phyloP scores from a whole-genome alignment of 2,888 invertebrate genomes.

The Drosophila aldrichi region DNA sequence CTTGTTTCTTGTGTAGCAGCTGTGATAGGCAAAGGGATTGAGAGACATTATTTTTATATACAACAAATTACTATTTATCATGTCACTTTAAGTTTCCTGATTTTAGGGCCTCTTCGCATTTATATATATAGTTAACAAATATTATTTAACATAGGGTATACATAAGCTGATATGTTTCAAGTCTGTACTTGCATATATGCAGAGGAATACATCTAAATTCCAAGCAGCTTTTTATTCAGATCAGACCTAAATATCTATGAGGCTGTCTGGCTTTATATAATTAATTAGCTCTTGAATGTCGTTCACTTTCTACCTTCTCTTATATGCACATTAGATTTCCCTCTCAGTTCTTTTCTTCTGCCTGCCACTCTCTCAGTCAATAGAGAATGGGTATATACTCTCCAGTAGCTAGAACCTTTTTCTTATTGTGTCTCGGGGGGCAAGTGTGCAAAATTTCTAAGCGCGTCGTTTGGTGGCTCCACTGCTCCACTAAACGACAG shows the following conservation, averaged over 20 bases:
- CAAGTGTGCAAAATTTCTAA: slow-evolving; percentile 52
- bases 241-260: neutral
- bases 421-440: slow-evolving; percentile 6
- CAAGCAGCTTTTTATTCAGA: neutral
- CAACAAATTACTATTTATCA: no score
- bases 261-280: neutral
- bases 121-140: no score
- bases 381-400: neutral
- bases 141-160: neutral
- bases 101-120: no score
- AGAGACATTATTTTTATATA: no score
- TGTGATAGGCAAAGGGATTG: no score
- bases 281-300: neutral
- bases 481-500: slow-evolving; percentile 69
- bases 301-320: neutral
- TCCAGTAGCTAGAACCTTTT: slow-evolving; percentile 8
- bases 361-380: neutral
- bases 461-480: slow-evolving; percentile 24
- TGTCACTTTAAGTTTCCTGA: no score
- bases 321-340: neutral
- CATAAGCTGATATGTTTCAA: neutral
- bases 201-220: neutral
- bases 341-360: neutral
- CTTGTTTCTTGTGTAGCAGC: no score
- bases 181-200: neutral